Base-by-base conservation (phyloP, 2,888 invertebrate species). In the Agonopterix heracliana region DNA sequence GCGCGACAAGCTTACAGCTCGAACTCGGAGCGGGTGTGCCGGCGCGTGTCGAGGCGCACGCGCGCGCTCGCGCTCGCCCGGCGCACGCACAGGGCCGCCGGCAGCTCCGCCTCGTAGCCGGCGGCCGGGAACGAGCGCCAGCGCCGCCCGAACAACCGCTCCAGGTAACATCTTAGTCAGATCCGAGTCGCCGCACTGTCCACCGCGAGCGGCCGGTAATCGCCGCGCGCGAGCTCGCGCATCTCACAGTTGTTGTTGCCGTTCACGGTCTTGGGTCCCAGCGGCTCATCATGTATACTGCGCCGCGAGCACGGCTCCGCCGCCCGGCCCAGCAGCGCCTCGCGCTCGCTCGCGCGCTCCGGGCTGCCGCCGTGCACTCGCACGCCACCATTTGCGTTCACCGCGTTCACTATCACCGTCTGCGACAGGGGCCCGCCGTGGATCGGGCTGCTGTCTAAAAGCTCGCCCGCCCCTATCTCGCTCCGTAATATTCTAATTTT, bases 231-330 rank as follows among this genome's bases (percentile, higher is more conserved):
- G 67, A 94, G 90, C 79, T 95, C 94, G 46, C 93, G 90, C 91
- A 94, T 91, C 78, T 95, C 94, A 79, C 94, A 94, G 71, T 93
- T 94, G 78, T 94, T 94, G 81, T 94, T 94, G 47, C 93, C 93
- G 78, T 93, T 93, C 53, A 89, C 79, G 10, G 92, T 92, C 74
- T 92, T 92, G 55, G 91, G 91, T 36, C 92, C 92, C 34, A 81
- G 67, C 0, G 76, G 66, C 47, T 86, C 87, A 35, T 71, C 91
- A 81, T 66, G 91, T 81, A 63, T 69, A 56, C 77, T 75, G 41
- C 80, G 77, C 41, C 79, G 71, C 48, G 78, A 69, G 60, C 87
- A 88, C 46, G 89, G 82, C 48, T 90, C 91, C 46, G 89, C 74
- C 13, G 84, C 70, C 46, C 83, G 74, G 9, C 88, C 89, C 47